These are phyloP conservation scores for Tragelaphus strepsiceros DNA, from an alignment of 2,113 vertebrate species.

Conservation along the genomic window DNA sequence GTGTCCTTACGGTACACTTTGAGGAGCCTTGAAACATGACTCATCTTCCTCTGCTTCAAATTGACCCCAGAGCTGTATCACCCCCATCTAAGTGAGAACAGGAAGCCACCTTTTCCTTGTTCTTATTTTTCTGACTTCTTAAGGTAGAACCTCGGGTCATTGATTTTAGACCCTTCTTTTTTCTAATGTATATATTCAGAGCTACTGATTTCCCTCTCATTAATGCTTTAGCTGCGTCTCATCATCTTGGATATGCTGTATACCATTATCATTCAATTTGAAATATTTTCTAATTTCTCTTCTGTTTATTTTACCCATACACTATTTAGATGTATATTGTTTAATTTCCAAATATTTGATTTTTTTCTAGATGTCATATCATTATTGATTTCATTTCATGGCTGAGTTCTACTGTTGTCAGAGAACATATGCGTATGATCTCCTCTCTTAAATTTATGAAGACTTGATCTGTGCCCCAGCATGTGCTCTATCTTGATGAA, in stretches of 20 bases:
- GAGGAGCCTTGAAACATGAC: not conserved
- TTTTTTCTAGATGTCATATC: not conserved
- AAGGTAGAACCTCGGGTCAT: not conserved
- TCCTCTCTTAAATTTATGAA: not conserved
- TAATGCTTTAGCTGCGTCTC: not conserved
- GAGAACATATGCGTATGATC: not conserved
- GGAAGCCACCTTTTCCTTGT: not conserved
- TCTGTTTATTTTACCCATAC: not conserved
- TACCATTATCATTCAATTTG: not conserved
- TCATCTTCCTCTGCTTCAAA: not conserved
- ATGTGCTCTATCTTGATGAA: not conserved
- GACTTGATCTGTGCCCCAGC: not conserved
- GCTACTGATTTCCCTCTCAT: not conserved
- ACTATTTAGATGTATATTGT: not conserved
- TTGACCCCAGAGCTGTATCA: not conserved
- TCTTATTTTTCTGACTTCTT: not conserved
- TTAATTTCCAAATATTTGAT: not conserved
- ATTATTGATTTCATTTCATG: not conserved
- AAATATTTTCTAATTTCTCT: not conserved
- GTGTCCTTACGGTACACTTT: not conserved
- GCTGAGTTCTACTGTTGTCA: not conserved
- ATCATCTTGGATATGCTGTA: not conserved
- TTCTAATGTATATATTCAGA: not conserved
- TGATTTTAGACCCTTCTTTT: conserved; percentile 1
- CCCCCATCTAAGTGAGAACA: not conserved